Percentiles rank a stretch among this genome's conserved stretches.
Evolutionary conservation across 92 coral and sea anemone genomes (phyloP).

Genomic region (Parazoanthus atlanticus): DNA sequence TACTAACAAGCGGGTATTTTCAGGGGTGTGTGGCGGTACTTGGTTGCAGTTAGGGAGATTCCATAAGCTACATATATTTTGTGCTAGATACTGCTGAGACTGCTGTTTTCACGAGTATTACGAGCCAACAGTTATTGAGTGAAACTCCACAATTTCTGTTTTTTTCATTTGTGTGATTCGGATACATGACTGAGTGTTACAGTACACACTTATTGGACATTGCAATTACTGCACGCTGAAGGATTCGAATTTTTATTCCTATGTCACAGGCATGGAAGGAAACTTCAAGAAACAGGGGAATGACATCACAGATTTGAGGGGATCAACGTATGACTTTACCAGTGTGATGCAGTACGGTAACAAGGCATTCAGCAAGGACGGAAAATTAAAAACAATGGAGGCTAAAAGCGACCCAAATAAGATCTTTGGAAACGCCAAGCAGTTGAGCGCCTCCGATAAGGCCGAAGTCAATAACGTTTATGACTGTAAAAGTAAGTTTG

Average conservation of each 20-base stretch:
- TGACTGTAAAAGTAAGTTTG: conserved; percentile 26
- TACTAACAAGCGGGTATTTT: no score
- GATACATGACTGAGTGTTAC: no score
- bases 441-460: conserved; percentile 22
- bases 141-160: no score
- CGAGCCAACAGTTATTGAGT: no score
- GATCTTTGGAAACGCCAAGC: conserved; percentile 26
- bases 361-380: conserved; percentile 31
- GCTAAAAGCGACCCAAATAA: not conserved
- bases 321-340: conserved; percentile 15
- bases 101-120: no score
- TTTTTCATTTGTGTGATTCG: no score
- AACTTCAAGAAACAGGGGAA: conserved; percentile 12
- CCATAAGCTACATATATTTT: no score
- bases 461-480: conserved; percentile 21
- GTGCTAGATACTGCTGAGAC: no score
- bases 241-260: not conserved
- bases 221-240: not conserved
- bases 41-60: no score
- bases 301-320: conserved; percentile 7
- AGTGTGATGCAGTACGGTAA: conserved; percentile 36
- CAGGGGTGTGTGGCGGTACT: no score
- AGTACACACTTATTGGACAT: no score
- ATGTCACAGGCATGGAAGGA: not conserved
- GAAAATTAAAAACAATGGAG: conserved; percentile 9